Conservation (phyloP, 2,797 vertebrate genomes). For the Peromyscus attwateri region DNA sequence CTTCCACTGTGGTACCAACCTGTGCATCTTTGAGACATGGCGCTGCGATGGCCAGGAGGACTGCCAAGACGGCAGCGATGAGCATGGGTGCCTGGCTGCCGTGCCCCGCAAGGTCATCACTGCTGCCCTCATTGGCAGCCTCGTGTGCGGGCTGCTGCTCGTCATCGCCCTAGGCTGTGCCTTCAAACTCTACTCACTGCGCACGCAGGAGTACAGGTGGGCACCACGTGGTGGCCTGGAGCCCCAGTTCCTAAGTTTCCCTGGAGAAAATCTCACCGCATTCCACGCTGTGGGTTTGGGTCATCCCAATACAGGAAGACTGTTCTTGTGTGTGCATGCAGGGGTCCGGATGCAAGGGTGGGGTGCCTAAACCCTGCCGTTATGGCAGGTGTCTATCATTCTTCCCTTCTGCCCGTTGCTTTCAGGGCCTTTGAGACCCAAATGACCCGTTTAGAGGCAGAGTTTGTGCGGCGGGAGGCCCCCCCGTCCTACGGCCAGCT, state of each 20-base stretch:
- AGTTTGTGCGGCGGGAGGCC: conserved; percentile 97
- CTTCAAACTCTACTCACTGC: conserved; percentile 96
- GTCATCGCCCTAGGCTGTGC: conserved; percentile 98
- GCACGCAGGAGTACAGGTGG: conserved; percentile 94
- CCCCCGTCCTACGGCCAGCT: conserved; percentile 99
- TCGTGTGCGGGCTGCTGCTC: conserved; percentile 96
- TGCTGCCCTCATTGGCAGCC: conserved; percentile 95
- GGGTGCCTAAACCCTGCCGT: not conserved
- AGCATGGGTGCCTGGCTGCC: conserved; percentile 94
- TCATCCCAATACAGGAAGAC: not conserved
- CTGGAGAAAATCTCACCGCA: not conserved
- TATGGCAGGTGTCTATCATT: not conserved
- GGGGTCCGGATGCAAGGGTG: not conserved
- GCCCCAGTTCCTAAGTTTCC: not conserved
- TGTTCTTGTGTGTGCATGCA: not conserved
- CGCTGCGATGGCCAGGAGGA: conserved; percentile 98
- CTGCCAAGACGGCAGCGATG: conserved; percentile 98
- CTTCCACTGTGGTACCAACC: conserved; percentile 97
- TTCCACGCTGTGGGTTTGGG: not conserved
- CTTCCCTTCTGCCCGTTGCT: conserved; percentile 8
- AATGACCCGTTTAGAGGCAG: conserved; percentile 97
- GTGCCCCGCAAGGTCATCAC: conserved; percentile 98
- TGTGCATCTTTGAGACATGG: conserved; percentile 99
- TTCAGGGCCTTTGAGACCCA: conserved; percentile 97
- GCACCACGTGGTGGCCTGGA: not conserved